Evolutionary conservation across 1,140 invertebrate genomes (phyloP).

Genomic region (Pseudomyrmex sp.): DNA sequence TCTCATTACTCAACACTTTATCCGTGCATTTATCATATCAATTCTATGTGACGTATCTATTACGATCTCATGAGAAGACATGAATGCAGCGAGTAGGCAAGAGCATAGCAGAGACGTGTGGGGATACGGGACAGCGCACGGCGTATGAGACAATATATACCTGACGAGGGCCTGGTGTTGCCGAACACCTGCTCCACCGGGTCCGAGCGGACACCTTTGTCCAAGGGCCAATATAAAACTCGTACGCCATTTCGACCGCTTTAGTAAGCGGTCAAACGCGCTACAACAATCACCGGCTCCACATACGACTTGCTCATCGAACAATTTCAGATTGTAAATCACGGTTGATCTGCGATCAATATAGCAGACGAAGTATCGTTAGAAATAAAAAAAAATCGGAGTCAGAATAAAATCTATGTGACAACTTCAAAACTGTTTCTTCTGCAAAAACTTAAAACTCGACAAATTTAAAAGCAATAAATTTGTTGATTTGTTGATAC

Average conservation of each 20-base stretch:
- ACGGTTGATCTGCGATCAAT: neutral
- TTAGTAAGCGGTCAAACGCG: constrained; percentile 42
- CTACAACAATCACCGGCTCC: neutral
- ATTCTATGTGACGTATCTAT: constrained; percentile 49
- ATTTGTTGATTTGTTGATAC: neutral
- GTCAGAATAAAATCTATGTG: neutral
- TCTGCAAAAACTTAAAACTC: neutral
- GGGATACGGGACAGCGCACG: constrained; percentile 20
- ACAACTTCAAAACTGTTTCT: constrained; percentile 5
- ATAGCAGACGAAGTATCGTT: neutral
- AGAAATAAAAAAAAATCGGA: neutral
- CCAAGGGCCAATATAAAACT: constrained; percentile 77
- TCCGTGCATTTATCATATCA: constrained; percentile 37
- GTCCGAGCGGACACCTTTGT: constrained; percentile 75
- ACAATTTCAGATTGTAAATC: neutral
- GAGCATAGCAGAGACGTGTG: constrained; percentile 3
- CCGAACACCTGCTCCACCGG: constrained; percentile 78
- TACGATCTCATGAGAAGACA: constrained; percentile 36
- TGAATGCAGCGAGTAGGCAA: constrained; percentile 17
- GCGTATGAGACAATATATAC: constrained; percentile 55
- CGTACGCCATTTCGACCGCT: constrained; percentile 66
- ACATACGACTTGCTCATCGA: neutral
- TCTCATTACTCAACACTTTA: constrained; percentile 28
- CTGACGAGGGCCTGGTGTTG: constrained; percentile 76
- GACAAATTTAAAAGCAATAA: neutral